A percentile compares a stretch with the other conserved stretches of the same genome.
These are phyloP conservation scores for Calephelis nemesis DNA, from an alignment of 1,140 invertebrate genomes.

Conservation along the genomic window DNA sequence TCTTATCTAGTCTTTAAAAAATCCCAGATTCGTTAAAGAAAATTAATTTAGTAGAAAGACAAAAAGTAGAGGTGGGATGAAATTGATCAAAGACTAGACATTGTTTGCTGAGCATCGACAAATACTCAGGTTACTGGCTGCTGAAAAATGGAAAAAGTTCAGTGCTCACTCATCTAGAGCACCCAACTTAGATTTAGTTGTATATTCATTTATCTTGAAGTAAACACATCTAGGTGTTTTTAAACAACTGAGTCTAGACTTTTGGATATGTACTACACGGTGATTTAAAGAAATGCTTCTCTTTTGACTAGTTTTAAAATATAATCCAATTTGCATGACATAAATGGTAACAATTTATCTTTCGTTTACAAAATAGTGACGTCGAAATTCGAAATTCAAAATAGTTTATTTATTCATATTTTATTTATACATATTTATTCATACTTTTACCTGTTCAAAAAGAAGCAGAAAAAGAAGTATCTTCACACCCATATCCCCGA, in stretches of 20 bases:
- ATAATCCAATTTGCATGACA: no score
- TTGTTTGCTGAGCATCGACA: slow-evolving; percentile 5
- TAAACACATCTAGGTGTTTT: slow-evolving; percentile 5
- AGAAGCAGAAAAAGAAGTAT: no score
- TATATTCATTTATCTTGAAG: slow-evolving; percentile 10
- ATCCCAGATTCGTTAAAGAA: background rate
- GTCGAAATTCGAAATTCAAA: no score
- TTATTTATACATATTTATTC: no score
- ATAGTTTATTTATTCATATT: no score
- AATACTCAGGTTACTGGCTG: slow-evolving; percentile 8
- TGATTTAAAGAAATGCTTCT: background rate
- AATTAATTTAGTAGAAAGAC: background rate
- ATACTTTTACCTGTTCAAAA: no score
- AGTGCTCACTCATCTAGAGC: slow-evolving; percentile 10
- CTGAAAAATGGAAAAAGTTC: slow-evolving; percentile 15
- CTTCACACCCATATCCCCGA: no score
- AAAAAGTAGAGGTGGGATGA: slow-evolving; percentile 3
- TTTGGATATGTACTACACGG: background rate
- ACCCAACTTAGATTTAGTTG: background rate
- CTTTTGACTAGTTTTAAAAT: background rate
- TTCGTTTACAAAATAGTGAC: no score
- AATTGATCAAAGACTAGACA: slow-evolving; percentile 10
- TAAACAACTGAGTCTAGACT: slow-evolving; percentile 8
- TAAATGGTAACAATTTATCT: no score
- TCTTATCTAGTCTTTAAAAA: no score